A percentile compares a stretch with the other conserved stretches of the same genome.
Conservation (phyloP, 2,797 vertebrate genomes). For the Strix occidentalis region DNA sequence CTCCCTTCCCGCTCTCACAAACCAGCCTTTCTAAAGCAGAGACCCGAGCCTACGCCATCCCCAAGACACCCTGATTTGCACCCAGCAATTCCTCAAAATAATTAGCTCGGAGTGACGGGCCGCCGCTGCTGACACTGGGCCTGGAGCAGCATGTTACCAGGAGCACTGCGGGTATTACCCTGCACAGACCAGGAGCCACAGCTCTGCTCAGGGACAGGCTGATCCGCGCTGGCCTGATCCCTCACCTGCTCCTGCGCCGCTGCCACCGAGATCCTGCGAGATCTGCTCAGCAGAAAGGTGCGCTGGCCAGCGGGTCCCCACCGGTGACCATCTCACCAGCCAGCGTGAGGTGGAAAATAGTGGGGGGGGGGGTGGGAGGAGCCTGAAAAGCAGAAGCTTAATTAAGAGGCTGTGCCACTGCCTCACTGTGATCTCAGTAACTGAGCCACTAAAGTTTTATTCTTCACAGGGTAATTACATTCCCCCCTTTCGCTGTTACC, state of each 20-base stretch:
- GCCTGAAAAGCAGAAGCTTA: neutral
- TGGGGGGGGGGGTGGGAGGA: fast-evolving
- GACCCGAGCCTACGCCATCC: neutral
- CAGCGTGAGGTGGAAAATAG: neutral
- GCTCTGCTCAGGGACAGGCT: neutral
- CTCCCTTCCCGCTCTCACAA: neutral
- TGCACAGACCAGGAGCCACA: neutral
- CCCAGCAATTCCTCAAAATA: neutral
- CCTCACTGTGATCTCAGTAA: neutral
- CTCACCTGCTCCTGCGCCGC: fast-evolving
- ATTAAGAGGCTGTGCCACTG: neutral
- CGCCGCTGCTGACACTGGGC: neutral
- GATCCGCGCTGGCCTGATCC: neutral
- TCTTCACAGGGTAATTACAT: neutral
- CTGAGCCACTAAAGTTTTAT: constrained; percentile 32
- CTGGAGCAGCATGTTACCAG: neutral
- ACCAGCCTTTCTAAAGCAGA: neutral
- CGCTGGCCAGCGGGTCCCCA: neutral
- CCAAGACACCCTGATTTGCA: neutral
- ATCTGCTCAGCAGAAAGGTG: neutral
- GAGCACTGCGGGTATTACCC: fast-evolving
- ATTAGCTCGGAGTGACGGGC: fast-evolving
- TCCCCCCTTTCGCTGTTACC: neutral
- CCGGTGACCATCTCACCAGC: neutral
- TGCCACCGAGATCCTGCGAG: neutral